Conservation (phyloP, 2,888 invertebrate genomes). For the Ophion costatus region DNA sequence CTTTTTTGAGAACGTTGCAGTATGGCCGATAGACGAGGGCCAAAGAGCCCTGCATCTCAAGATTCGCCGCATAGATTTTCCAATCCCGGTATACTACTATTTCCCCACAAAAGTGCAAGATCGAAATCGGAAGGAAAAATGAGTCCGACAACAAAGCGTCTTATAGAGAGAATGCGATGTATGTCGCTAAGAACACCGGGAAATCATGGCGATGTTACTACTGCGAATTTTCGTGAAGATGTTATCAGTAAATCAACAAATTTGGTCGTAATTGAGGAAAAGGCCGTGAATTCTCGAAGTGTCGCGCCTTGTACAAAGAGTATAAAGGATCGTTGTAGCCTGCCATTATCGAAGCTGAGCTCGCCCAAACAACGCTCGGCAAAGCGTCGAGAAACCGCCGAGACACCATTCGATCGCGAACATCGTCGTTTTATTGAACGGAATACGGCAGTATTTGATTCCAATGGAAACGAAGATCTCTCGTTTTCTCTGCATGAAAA, state of each 20-base stretch:
- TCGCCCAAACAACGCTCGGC: constrained; percentile 31
- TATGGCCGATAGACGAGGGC: constrained; percentile 16
- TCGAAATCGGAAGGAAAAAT: constrained; percentile 36
- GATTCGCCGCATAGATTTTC: background rate
- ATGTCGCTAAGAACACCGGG: constrained; percentile 33
- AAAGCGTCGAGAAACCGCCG: constrained; percentile 31
- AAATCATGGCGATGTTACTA: background rate
- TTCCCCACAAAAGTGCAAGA: constrained; percentile 3
- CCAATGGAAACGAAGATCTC: background rate
- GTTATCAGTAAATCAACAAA: background rate
- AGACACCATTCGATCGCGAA: constrained; percentile 54
- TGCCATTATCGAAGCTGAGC: background rate
- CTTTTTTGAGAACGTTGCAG: background rate
- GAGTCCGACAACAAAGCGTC: constrained; percentile 65
- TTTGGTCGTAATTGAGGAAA: background rate
- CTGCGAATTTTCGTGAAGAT: background rate
- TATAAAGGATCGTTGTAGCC: constrained; percentile 4
- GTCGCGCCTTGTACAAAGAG: background rate
- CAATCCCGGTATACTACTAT: background rate
- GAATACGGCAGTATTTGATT: background rate
- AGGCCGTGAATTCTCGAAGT: background rate
- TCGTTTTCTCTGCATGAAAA: background rate
- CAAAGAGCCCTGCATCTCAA: too few relatives aligned
- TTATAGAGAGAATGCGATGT: constrained; percentile 50
- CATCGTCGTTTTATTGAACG: constrained; percentile 21